These are phyloP conservation scores for Timema podura DNA, from an alignment of 2,888 invertebrate species.

Conservation along the genomic window DNA sequence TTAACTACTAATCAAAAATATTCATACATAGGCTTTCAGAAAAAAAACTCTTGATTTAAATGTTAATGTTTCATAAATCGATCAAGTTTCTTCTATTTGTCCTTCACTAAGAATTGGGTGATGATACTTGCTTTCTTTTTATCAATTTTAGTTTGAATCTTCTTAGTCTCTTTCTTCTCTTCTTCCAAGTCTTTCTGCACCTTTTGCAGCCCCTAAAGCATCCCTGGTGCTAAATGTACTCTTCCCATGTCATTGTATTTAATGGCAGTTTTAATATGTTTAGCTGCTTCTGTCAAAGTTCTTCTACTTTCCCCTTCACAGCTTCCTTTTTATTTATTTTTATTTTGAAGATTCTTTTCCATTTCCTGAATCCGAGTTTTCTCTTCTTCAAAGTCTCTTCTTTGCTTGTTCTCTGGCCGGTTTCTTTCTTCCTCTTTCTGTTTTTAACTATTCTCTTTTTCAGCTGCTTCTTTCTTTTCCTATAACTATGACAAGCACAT, in stretches of 20 bases:
- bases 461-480: background rate
- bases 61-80: background rate
- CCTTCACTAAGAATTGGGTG: background rate
- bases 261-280: slow-evolving; percentile 4
- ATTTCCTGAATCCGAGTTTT: background rate
- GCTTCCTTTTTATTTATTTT: background rate
- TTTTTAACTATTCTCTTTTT: no score
- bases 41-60: background rate
- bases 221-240: slow-evolving; percentile 9
- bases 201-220: slow-evolving; percentile 16
- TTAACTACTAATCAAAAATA: slow-evolving; percentile 17
- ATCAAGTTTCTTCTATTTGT: background rate
- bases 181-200: slow-evolving; percentile 15
- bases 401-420: no score
- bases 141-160: slow-evolving; percentile 10
- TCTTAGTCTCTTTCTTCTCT: slow-evolving; percentile 14
- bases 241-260: background rate
- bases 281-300: slow-evolving; percentile 1
- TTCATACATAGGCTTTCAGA: slow-evolving; percentile 9
- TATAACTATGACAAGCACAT: background rate
- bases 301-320: background rate
- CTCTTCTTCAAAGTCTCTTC: background rate
- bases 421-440: no score
- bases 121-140: slow-evolving; percentile 12
- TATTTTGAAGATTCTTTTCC: background rate